Base-by-base conservation (phyloP, 2,888 invertebrate species). In the Erebia aethiops region DNA sequence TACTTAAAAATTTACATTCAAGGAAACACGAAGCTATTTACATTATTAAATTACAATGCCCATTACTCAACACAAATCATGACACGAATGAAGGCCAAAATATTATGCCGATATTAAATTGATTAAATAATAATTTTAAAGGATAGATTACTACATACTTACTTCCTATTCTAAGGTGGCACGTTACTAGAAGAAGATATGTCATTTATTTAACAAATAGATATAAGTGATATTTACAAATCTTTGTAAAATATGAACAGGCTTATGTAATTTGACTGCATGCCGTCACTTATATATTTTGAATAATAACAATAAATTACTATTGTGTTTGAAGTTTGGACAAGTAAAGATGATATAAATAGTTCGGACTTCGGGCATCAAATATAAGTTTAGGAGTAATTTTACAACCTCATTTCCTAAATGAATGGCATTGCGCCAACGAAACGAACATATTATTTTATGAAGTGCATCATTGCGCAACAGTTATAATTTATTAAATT, bases 351-450 rank as follows among this genome's bases (percentile, higher is more conserved):
- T 46, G 11, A 46, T 21, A 21, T 46, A 18, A 46, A 7, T 9
- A 5, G 3, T 4, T 21, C 21, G n/a, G n/a, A n/a, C n/a, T n/a
- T n/a, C n/a, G 49, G 13, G 49, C 64, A 64, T 64, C 16, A 54
- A 26, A 66, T 14, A 66, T 66, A 11, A 21, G 54, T 56, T 56
- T 56, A 21, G 43, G 16, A 64, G n/a, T 18, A 64, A 56, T 9
- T 46, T 66, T 10, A 46, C 56, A 56, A 56, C 43, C 64, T n/a
- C 46, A 56, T 66, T 58, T 51, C 13, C n/a, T 14, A 64, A 63
- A 49, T 49, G 16, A 69, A 69, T 69, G 69, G 69, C 69, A 51
- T 26, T 58, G 64, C 26, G 69, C 69, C 69, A 69, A 51, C 26
- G 2, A 54, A 7, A n/a, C 52, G 16, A 64, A 7, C 35, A 41